Conservation (phyloP, 2,888 invertebrate species). For the Amaurobius ferox region DNA sequence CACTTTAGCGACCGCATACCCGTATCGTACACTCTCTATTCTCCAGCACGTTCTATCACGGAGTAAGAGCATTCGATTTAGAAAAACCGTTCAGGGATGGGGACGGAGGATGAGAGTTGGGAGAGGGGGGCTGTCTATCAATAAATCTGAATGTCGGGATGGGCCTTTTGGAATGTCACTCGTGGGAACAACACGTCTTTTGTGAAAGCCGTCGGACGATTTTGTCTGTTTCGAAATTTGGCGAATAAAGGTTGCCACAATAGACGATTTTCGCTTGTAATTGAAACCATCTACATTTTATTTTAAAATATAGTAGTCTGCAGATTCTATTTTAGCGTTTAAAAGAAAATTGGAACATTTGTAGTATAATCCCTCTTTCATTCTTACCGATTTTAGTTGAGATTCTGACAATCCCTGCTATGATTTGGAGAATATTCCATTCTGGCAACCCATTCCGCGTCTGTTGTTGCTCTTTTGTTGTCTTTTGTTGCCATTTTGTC, state of each 20-base stretch:
- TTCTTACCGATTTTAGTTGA: too few species aligned
- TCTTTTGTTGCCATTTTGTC: too few species aligned
- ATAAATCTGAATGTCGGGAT: slow-evolving; percentile 72
- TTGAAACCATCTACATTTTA: too few species aligned
- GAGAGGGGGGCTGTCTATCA: slow-evolving; percentile 46
- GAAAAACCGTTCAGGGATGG: slow-evolving; percentile 42
- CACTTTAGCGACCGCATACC: neutral
- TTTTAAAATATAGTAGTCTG: too few species aligned
- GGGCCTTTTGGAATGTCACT: slow-evolving; percentile 57
- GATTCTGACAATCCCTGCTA: too few species aligned
- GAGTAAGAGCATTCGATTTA: slow-evolving; percentile 36
- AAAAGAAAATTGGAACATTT: too few species aligned
- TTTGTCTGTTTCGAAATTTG: neutral
- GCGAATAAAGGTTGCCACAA: neutral
- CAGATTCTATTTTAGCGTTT: too few species aligned
- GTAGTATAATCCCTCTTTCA: too few species aligned
- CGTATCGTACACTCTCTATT: neutral
- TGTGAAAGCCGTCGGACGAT: slow-evolving; percentile 14
- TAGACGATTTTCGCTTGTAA: neutral
- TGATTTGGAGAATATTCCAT: too few species aligned
- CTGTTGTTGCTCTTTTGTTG: too few species aligned
- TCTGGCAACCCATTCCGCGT: too few species aligned
- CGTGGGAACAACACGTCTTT: slow-evolving; percentile 62
- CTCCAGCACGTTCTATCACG: neutral
- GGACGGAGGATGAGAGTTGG: neutral